Percentiles rank a stretch among this genome's conserved stretches.
phyloP scores from a whole-genome alignment of 2,113 vertebrate species.

The Danionella cerebrum region DNA sequence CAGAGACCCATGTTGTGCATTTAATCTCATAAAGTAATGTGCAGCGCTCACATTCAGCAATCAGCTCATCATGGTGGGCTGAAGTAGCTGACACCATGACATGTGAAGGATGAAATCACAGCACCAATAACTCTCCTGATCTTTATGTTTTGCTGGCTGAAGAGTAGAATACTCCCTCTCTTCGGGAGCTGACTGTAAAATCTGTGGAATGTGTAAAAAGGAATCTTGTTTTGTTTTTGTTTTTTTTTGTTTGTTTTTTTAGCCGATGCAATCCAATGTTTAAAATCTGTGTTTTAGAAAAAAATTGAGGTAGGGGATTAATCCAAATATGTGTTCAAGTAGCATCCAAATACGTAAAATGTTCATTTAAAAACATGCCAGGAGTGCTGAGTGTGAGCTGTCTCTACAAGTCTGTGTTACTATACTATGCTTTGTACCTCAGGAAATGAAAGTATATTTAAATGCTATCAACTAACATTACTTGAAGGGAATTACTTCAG shows the following conservation, averaged over 20 bases:
- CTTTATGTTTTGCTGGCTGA: not conserved
- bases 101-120: constrained; percentile 24
- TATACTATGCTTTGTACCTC: not conserved
- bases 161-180: not conserved
- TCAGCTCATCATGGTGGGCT: constrained; percentile 24
- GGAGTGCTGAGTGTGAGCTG: too few relatives aligned
- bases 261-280: too few relatives aligned
- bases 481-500: not conserved
- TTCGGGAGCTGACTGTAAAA: not conserved
- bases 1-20: not conserved
- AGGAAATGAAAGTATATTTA: not conserved
- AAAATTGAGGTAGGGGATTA: too few relatives aligned
- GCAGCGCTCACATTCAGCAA: constrained; percentile 18
- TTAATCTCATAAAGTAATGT: constrained; percentile 20
- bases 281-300: too few relatives aligned
- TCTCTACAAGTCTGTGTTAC: not conserved
- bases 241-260: not conserved
- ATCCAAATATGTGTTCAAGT: too few relatives aligned
- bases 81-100: constrained; percentile 31
- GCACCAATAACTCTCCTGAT: not conserved
- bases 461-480: not conserved
- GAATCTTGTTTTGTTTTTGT: not conserved
- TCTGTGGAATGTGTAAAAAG: not conserved
- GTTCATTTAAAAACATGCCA: too few relatives aligned
- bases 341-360: too few relatives aligned